Conservation (phyloP, 2,797 vertebrate genomes). For the Distichodus sexfasciatus region DNA sequence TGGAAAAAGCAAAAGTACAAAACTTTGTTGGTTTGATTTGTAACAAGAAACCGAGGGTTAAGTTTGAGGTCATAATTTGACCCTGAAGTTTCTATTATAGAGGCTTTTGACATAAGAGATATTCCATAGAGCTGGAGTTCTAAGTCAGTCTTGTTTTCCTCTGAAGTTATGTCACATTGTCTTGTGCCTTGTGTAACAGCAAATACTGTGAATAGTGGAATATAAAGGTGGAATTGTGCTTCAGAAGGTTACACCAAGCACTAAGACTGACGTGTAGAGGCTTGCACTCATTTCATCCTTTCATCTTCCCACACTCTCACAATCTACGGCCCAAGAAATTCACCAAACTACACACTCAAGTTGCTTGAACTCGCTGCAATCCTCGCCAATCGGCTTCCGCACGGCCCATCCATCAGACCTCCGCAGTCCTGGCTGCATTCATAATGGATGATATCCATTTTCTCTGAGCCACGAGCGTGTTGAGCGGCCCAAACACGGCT, state of each 20-base stretch:
- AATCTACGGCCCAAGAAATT: neutral
- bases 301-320: neutral
- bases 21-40: no score
- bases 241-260: neutral
- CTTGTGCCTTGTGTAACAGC: no score
- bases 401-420: slow-evolving; percentile 12
- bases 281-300: neutral
- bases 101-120: no score
- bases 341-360: neutral
- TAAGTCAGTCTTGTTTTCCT: no score
- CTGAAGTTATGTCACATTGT: no score
- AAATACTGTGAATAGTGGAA: no score
- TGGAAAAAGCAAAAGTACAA: no score
- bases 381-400: neutral
- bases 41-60: no score
- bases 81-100: no score
- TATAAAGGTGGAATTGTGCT: no score
- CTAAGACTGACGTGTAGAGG: neutral
- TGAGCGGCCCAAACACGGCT: neutral
- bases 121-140: no score
- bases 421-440: neutral
- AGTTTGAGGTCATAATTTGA: no score
- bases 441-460: neutral
- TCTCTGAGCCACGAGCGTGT: neutral
- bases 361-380: neutral